Conservation (phyloP, 2,113 vertebrate species). For the Periophthalmus modestus region DNA sequence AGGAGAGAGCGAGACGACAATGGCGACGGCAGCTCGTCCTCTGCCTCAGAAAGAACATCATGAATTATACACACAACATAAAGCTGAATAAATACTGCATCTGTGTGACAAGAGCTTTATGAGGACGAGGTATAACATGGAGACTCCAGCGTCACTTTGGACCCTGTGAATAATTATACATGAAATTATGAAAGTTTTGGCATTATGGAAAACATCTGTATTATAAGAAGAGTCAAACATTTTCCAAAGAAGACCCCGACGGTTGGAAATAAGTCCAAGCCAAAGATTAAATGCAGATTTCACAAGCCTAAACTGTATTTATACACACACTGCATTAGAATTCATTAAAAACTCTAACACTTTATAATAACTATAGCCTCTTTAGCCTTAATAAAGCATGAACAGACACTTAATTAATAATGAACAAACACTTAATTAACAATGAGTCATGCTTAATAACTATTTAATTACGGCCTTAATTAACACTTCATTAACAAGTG, state of each 20-base stretch:
- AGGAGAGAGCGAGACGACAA: constrained; percentile 28
- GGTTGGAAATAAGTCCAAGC: constrained; percentile 39
- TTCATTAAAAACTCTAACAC: too few relatives aligned
- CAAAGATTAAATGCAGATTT: constrained; percentile 45
- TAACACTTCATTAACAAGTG: too few relatives aligned
- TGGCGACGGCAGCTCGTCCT: background rate
- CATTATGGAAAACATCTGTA: background rate
- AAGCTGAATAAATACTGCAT: background rate
- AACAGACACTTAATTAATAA: too few relatives aligned
- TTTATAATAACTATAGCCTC: too few relatives aligned
- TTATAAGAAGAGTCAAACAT: background rate
- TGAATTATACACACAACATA: background rate
- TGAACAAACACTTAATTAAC: too few relatives aligned
- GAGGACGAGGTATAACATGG: background rate
- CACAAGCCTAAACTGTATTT: background rate
- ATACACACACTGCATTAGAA: too few relatives aligned
- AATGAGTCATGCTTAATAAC: too few relatives aligned
- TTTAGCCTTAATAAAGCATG: too few relatives aligned
- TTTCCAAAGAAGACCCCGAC: constrained; percentile 27
- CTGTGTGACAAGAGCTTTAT: background rate
- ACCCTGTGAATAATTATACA: background rate
- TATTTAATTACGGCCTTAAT: too few relatives aligned
- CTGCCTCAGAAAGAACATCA: background rate
- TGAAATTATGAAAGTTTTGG: too few relatives aligned
- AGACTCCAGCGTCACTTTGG: background rate